These are phyloP conservation scores for Zootoca vivipara DNA, from an alignment of 2,113 vertebrate genomes.

Conservation along the genomic window DNA sequence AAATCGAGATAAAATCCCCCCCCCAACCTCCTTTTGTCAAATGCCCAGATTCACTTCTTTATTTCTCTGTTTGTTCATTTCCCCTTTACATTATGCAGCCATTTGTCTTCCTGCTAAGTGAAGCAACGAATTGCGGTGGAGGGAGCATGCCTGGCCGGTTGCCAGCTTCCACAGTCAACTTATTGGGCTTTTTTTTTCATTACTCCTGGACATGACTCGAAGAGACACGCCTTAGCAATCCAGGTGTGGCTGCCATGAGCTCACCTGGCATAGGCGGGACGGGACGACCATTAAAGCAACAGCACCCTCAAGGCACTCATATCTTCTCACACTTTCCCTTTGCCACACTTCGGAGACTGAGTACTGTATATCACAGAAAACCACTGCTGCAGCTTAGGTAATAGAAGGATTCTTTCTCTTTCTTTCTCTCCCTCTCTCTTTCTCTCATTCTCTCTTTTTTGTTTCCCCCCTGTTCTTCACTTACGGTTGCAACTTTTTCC, in stretches of 20 bases:
- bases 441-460: too few species aligned
- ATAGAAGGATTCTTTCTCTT: neutral
- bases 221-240: conserved; percentile 24
- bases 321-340: conserved; percentile 10
- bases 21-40: neutral
- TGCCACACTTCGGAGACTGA: conserved; percentile 11
- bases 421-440: neutral
- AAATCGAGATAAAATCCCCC: neutral
- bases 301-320: conserved; percentile 4
- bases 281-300: neutral
- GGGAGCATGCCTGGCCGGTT: neutral
- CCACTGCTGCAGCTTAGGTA: neutral
- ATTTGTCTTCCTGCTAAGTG: neutral
- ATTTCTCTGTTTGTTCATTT: neutral
- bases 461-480: neutral
- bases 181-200: conserved; percentile 7
- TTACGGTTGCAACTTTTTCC: neutral
- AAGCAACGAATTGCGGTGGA: neutral
- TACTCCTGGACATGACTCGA: conserved; percentile 15
- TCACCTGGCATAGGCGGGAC: conserved; percentile 27
- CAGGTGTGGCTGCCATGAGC: conserved; percentile 37
- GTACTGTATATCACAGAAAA: neutral
- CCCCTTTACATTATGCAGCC: neutral
- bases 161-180: neutral
- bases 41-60: neutral